These are phyloP conservation scores for Temnothorax unifasciatus DNA, from an alignment of 2,888 invertebrate species.

Conservation along the genomic window DNA sequence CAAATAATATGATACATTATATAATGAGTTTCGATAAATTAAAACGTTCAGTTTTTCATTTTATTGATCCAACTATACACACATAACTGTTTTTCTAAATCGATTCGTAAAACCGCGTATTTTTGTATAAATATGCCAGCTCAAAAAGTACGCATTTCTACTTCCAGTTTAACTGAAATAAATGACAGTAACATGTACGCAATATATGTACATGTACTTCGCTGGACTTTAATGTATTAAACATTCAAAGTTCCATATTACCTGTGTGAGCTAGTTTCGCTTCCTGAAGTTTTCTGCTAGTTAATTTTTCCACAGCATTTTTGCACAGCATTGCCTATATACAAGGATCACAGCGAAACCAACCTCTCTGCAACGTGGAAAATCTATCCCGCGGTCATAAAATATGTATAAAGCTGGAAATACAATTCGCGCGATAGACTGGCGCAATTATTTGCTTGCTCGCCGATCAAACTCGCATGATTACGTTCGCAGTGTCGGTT, in stretches of 20 bases:
- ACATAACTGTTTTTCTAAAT: not conserved
- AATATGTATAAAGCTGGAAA: slow-evolving; percentile 63
- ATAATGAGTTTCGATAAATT: not conserved
- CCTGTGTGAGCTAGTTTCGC: not conserved
- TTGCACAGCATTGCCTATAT: not conserved
- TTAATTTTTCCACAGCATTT: slow-evolving; percentile 23
- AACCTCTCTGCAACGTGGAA: slow-evolving; percentile 25
- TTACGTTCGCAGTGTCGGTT: slow-evolving; percentile 45
- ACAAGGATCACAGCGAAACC: not conserved
- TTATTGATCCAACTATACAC: not conserved
- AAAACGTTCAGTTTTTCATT: not conserved
- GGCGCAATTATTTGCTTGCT: slow-evolving; percentile 60
- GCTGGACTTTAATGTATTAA: not conserved
- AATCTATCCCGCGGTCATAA: slow-evolving; percentile 56
- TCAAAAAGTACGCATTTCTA: slow-evolving; percentile 3
- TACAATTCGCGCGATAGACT: slow-evolving; percentile 52
- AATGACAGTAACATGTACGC: slow-evolving; percentile 12
- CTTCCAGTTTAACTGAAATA: not conserved
- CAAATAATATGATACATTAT: not conserved
- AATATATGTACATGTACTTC: not conserved
- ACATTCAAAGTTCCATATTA: slow-evolving; percentile 12
- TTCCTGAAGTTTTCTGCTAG: not conserved
- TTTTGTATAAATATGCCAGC: not conserved
- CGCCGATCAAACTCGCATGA: slow-evolving; percentile 56
- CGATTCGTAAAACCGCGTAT: not conserved